These are phyloP conservation scores for Drosophila histrio DNA, from an alignment of 2,888 invertebrate species.

Conservation along the genomic window DNA sequence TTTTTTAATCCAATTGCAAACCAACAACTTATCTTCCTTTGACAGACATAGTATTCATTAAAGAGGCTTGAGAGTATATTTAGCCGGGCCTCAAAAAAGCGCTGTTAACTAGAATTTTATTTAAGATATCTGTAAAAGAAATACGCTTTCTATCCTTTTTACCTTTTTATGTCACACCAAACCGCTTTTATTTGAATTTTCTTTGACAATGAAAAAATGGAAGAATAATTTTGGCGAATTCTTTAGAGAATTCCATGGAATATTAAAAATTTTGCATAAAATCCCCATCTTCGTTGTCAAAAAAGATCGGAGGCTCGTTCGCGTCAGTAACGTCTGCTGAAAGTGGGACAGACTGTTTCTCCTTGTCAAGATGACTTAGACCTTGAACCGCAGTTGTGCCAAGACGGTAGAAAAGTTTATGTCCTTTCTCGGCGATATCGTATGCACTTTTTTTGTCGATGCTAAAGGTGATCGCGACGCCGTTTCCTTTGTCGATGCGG, in stretches of 20 bases:
- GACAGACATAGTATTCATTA: no score
- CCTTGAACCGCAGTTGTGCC: constrained; percentile 30
- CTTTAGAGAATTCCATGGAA: not conserved
- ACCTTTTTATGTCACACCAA: not conserved
- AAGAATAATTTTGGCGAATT: not conserved
- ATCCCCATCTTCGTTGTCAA: not conserved
- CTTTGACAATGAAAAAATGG: not conserved
- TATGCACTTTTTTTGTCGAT: constrained; percentile 33
- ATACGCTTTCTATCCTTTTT: not conserved
- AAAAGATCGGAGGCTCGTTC: not conserved
- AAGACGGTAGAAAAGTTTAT: constrained; percentile 31
- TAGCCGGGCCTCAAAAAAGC: no score
- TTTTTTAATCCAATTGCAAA: no score
- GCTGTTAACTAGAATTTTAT: no score
- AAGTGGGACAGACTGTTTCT: not conserved
- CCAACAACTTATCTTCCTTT: no score
- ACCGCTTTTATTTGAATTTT: not conserved
- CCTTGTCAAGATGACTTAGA: not conserved
- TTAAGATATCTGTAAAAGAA: not conserved
- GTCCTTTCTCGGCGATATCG: constrained; percentile 22
- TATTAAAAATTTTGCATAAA: not conserved
- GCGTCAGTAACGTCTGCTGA: no score
- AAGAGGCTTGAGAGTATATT: no score
- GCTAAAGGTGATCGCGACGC: not conserved
- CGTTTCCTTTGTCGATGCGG: constrained; percentile 1